Base-by-base conservation (phyloP, 64 coral and sea anemone genomes). In the Hydrozoanthus tunicans region DNA sequence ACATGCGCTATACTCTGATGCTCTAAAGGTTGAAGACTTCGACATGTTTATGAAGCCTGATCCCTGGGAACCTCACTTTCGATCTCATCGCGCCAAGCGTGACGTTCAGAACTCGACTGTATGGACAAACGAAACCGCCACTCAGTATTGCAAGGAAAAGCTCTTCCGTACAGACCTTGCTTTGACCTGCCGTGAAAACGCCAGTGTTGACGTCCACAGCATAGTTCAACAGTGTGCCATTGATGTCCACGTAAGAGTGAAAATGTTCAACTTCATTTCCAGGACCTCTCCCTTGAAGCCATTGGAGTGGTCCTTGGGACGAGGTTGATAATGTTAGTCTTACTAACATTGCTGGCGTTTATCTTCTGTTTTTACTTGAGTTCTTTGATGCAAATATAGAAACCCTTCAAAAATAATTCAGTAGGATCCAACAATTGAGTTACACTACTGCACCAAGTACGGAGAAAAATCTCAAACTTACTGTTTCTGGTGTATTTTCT, bases 31-130 rank as follows among this genome's bases (percentile, higher is more conserved):
- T 7, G 56, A 56, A 79, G 77, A 79, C 14, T 59, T 79, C 59
- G 77, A 79, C 53, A 79, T 79, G 77, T 79, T 79, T 58, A 58
- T 79, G 77, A 59, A 56, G 59, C 77, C 53, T 0, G 77, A 56
- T 58, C 17, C 77, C 3, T 79, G 77, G 77, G 77, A 79, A 20
- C 53, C 55, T 4, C 77, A 56, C 15, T n/a, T n/a, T 6, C 77
- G 20, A 58, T 24, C 77, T 6, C 77, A n/a, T 58, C 77, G 77
- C 53, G 77, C 20, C 9, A 79, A 79, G 59, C 77, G 77, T 23
- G 53, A 17, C n/a, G 12, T 53, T 24, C 14, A 5, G 8, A n/a
- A 9, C n/a, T 58, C 77, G n/a, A 3, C 77, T 23, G 15, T 3
- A 23, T 59, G 53, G 12, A 58, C 77, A 23, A 58, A n/a, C 7